Conservation (phyloP, 2,888 invertebrate genomes). For the Polymixis flavicincta region DNA sequence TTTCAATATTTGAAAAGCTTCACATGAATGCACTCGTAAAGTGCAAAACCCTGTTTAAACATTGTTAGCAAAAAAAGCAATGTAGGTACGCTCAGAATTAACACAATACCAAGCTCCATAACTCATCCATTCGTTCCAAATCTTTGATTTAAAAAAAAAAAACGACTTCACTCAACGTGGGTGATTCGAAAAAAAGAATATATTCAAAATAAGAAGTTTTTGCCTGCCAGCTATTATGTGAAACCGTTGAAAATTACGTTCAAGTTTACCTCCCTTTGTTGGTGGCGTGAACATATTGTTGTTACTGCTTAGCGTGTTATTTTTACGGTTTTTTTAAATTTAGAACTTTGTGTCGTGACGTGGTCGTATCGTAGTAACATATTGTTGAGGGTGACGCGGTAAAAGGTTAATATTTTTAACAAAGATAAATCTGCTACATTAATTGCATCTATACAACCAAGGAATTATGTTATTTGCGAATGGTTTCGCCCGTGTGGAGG, state of each 20-base stretch:
- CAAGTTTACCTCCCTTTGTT: slow-evolving; percentile 45
- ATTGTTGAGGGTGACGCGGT: not conserved
- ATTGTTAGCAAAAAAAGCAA: slow-evolving; percentile 21
- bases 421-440: not conserved
- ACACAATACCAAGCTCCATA: slow-evolving; percentile 49
- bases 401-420: no score
- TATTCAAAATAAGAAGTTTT: slow-evolving; percentile 30
- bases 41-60: slow-evolving; percentile 31
- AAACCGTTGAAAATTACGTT: slow-evolving; percentile 67
- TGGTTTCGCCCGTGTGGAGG: no score
- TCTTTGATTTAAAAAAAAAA: slow-evolving; percentile 28
- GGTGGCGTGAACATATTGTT: slow-evolving; percentile 49
- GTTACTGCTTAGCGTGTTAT: not conserved
- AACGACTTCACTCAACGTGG: slow-evolving; percentile 45
- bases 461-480: not conserved
- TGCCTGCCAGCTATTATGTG: slow-evolving; percentile 38
- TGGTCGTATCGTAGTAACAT: not conserved
- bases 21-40: slow-evolving; percentile 31
- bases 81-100: slow-evolving; percentile 36
- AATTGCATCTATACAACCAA: not conserved
- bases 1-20: not conserved
- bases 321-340: slow-evolving; percentile 29
- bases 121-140: slow-evolving; percentile 52
- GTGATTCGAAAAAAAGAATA: slow-evolving; percentile 57
- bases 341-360: not conserved